Percentiles rank a stretch among this genome's conserved stretches.
Conservation (phyloP, 1,140 invertebrate genomes). For the Bacillus rossius region DNA sequence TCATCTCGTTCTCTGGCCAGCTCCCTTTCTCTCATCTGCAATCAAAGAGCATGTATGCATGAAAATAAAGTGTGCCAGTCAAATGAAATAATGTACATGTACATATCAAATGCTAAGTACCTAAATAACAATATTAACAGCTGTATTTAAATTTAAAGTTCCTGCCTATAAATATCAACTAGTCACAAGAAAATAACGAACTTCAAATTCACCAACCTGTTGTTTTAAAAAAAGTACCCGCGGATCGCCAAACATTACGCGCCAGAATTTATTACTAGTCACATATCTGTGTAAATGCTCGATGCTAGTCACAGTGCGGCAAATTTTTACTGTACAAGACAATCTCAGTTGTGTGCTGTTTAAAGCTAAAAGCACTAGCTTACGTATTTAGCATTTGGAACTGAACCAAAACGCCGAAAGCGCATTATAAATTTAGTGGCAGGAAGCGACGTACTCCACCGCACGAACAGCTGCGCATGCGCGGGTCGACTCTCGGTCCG, state of each 20-base stretch:
- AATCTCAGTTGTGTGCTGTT: no score
- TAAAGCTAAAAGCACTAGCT: no score
- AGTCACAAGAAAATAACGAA: not conserved
- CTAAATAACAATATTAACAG: not conserved
- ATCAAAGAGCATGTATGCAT: slow-evolving; percentile 10
- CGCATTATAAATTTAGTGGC: no score
- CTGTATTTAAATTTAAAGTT: not conserved
- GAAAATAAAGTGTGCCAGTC: not conserved
- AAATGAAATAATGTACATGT: not conserved
- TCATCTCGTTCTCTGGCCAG: slow-evolving; percentile 27
- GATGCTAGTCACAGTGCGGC: no score
- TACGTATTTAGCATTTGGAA: no score
- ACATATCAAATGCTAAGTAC: not conserved
- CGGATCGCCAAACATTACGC: slow-evolving; percentile 26
- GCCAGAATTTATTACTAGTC: no score
- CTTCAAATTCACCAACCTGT: slow-evolving; percentile 17
- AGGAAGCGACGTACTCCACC: no score
- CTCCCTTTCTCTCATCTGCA: slow-evolving; percentile 39
- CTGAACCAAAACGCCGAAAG: no score
- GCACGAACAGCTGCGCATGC: no score
- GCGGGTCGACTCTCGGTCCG: no score
- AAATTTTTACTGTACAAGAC: no score
- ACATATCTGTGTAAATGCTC: no score
- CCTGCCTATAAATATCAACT: not conserved
- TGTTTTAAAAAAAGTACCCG: slow-evolving; percentile 18